phyloP scores from a whole-genome alignment of 1,140 invertebrate species.

The Paraescarpia echinospica region DNA sequence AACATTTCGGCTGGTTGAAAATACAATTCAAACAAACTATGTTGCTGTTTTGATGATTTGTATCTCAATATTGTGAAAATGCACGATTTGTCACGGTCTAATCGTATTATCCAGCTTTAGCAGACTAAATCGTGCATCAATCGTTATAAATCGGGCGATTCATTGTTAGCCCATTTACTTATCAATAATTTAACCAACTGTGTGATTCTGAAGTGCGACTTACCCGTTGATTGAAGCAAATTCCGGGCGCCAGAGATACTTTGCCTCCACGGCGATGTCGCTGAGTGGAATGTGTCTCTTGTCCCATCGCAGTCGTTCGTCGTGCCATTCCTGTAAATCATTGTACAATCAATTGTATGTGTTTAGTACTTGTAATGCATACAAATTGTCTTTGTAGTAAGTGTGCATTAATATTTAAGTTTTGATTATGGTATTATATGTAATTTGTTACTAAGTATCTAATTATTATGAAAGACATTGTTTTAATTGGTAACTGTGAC shows the following conservation, averaged over 20 bases:
- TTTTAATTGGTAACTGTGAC: too few species aligned
- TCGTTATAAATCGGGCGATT: neutral
- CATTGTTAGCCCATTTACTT: neutral
- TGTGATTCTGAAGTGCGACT: neutral
- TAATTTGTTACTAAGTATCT: neutral
- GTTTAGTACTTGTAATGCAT: neutral
- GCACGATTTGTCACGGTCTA: too few species aligned
- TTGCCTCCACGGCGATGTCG: conserved; percentile 29
- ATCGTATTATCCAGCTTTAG: too few species aligned
- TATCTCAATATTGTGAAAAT: too few species aligned
- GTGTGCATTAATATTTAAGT: neutral
- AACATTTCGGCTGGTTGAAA: neutral
- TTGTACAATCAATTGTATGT: neutral
- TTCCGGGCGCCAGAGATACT: conserved; percentile 32
- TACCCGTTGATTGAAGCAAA: conserved; percentile 33
- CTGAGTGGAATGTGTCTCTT: neutral
- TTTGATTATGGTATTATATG: neutral
- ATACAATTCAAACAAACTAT: too few species aligned
- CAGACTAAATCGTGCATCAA: neutral
- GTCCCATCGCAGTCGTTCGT: conserved; percentile 30
- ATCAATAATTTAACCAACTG: neutral
- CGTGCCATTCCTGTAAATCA: conserved; percentile 27
- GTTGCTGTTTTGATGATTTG: too few species aligned
- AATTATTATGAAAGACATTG: too few species aligned
- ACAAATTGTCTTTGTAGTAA: neutral